Base-by-base conservation (phyloP, 2,113 vertebrate genomes). In the Corvus moneduloides region DNA sequence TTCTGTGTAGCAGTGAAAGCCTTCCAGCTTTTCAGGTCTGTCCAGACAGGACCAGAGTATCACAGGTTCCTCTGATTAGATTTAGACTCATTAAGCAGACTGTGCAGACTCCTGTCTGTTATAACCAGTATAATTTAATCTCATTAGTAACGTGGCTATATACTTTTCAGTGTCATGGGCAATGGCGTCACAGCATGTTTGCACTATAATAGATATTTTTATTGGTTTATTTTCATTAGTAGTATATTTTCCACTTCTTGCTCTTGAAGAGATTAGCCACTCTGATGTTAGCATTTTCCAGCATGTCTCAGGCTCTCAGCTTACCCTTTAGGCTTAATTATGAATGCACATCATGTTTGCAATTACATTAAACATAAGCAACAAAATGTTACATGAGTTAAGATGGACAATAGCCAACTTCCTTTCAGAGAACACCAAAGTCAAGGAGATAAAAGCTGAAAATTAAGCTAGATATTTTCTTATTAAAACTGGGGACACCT, bases 331-430 rank as follows among this genome's bases (percentile, higher is more conserved):
- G 85, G 93, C 86, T 95, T 33, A 71, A 96, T 97, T 97, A 96
- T 85, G 91, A 96, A 96, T 97, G 96, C 84, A 73, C 52, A 23
- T 93, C 95, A 80, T 94, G 94, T 92, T 93, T 96, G 93, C 92
- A 97, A 96, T 97, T 97, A 90, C 84, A 91, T 97, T 97, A 95
- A 96, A 95, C 87, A 62, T 82, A 95, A 96, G 93, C 93, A 96
- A 87, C 77, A 94, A 95, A 96, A 87, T 94, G 81, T 93, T 97
- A 86, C 80, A 63, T 95, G 96, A 97, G 96, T 98, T 96, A 94
- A 96, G 94, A 88, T 97, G 97, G 96, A 84, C 94, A 90, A 14
- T 94, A 95, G 93, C 97, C 97, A 98, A 67, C 59, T 97, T 92
- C 80, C 48, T 94, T 96, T 89, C 64, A 93, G 89, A 87, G 56